phyloP scores from a whole-genome alignment of 2,113 vertebrate genomes.

The Pollachius pollachius region DNA sequence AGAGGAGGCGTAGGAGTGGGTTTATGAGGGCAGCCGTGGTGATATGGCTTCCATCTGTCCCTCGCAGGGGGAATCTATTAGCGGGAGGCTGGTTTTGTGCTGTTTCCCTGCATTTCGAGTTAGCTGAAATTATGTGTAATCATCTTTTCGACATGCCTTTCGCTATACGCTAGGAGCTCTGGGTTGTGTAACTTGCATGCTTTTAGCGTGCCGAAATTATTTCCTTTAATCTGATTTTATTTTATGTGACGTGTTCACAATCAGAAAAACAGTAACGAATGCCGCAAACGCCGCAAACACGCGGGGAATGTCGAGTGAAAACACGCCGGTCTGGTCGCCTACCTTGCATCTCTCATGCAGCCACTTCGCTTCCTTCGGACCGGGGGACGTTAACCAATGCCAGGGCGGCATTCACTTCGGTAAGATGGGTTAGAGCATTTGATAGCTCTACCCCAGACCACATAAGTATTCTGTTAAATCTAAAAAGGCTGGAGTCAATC shows the following conservation, averaged over 20 bases:
- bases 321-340: constrained; percentile 50
- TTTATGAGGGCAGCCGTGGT: constrained; percentile 14
- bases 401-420: constrained; percentile 43
- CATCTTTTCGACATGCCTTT: constrained; percentile 24
- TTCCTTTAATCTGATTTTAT: constrained; percentile 7
- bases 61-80: constrained; percentile 41
- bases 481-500: constrained; percentile 9
- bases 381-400: constrained; percentile 38
- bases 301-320: constrained; percentile 59
- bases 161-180: constrained; percentile 10
- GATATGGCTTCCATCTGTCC: constrained; percentile 37
- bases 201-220: too few species aligned
- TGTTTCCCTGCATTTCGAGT: constrained; percentile 29
- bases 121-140: constrained; percentile 42
- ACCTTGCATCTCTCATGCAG: constrained; percentile 22
- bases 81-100: constrained; percentile 32
- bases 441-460: constrained; percentile 27
- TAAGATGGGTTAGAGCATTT: constrained; percentile 35
- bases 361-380: constrained; percentile 60
- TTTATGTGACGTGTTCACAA: constrained; percentile 23
- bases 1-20: constrained; percentile 16
- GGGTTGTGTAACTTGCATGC: background rate
- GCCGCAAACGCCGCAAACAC: constrained; percentile 49
- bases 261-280: constrained; percentile 47
- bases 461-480: constrained; percentile 27